phyloP scores from a whole-genome alignment of 2,113 vertebrate genomes.

The Marcusenius ussheri region DNA sequence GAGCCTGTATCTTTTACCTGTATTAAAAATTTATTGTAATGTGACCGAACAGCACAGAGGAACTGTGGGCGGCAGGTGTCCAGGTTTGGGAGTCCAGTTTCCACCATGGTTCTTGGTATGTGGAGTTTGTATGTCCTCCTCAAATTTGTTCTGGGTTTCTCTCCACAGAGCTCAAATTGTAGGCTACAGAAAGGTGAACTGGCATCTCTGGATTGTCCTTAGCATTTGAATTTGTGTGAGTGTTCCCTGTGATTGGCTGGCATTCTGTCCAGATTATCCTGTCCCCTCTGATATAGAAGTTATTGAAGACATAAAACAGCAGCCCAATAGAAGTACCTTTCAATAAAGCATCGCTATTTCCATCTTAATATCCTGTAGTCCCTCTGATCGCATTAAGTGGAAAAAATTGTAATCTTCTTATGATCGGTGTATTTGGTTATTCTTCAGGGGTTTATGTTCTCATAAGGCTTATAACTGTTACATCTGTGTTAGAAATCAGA shows the following conservation, averaged over 20 bases:
- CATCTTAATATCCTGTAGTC: neutral
- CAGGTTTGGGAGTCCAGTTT: neutral
- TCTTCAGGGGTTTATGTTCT: neutral
- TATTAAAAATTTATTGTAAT: neutral
- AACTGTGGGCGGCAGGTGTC: neutral
- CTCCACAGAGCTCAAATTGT: neutral
- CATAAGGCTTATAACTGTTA: neutral
- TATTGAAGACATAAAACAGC: neutral
- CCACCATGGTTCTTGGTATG: neutral
- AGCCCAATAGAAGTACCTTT: neutral
- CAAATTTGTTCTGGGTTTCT: neutral
- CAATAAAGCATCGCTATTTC: neutral
- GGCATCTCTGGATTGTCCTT: neutral
- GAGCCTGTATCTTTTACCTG: neutral
- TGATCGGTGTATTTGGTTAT: neutral
- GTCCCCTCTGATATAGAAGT: neutral
- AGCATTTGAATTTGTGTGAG: neutral
- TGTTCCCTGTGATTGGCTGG: neutral
- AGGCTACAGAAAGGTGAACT: neutral
- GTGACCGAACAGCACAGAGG: neutral
- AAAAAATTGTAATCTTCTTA: neutral
- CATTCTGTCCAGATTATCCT: neutral
- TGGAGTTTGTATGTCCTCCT: neutral
- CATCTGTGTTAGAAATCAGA: neutral
- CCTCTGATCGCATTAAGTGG: neutral